Conservation (phyloP, 2,113 vertebrate genomes). For the Ramphastos sulfuratus region DNA sequence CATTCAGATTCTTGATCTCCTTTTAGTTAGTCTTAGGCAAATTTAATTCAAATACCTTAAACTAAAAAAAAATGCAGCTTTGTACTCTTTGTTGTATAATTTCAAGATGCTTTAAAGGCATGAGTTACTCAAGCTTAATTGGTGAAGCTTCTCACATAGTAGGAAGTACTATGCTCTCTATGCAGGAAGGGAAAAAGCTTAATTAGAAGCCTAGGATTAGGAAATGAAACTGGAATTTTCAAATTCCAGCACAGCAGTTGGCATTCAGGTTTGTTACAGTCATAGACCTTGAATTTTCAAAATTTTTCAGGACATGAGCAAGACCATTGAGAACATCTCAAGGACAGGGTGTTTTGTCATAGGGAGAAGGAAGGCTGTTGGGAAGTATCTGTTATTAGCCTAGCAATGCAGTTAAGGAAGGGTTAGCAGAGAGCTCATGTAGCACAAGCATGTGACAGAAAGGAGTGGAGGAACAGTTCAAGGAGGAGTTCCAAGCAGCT, state of each 20-base stretch:
- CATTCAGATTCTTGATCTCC: neutral
- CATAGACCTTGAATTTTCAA: accelerated
- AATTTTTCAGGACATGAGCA: neutral
- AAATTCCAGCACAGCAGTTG: neutral
- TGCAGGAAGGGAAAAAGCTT: neutral
- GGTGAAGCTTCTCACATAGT: neutral
- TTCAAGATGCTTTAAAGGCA: neutral
- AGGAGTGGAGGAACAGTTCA: neutral
- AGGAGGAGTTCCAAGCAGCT: neutral
- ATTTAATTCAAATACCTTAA: neutral
- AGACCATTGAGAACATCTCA: neutral
- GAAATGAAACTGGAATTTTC: neutral
- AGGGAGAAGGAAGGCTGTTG: neutral
- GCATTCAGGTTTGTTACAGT: neutral
- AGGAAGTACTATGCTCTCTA: neutral
- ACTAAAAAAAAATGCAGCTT: neutral
- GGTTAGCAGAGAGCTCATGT: accelerated
- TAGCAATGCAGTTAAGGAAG: neutral
- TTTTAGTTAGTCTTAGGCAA: neutral
- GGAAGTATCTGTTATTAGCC: neutral
- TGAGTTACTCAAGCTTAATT: neutral
- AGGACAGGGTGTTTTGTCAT: neutral
- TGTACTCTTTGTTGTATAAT: neutral
- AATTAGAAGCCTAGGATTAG: neutral
- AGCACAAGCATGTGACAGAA: neutral